Conservation (phyloP, 2,113 vertebrate genomes). For the Lagopus leucura region DNA sequence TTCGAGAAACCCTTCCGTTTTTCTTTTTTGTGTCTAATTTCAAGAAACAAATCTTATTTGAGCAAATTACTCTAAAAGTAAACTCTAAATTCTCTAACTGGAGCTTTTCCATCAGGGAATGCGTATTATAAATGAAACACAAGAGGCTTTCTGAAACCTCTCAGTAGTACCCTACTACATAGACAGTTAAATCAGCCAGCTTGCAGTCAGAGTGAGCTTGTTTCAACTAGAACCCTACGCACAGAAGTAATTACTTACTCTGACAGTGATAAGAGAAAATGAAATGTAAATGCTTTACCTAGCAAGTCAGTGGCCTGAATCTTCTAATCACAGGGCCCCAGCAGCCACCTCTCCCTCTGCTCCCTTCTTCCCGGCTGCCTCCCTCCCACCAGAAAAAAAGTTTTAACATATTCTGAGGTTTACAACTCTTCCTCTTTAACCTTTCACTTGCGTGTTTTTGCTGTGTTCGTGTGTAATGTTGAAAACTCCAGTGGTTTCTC, state of each 20-base stretch:
- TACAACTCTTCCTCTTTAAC: not conserved
- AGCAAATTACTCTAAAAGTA: not conserved
- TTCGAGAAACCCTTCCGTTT: not conserved
- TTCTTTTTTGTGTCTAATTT: not conserved
- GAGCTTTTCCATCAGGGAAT: rapidly evolving
- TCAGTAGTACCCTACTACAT: not conserved
- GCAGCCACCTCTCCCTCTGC: not conserved
- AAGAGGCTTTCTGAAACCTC: not conserved
- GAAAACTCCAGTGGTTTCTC: not conserved
- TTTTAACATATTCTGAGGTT: not conserved
- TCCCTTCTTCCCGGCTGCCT: too few species aligned
- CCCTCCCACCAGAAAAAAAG: not conserved
- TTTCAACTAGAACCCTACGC: not conserved
- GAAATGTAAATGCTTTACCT: not conserved
- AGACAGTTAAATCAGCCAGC: not conserved
- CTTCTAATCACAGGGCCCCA: not conserved
- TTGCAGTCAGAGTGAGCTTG: not conserved
- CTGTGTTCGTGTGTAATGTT: not conserved
- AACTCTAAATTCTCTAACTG: not conserved
- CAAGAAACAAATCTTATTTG: not conserved
- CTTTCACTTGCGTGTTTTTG: not conserved
- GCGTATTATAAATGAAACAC: not conserved
- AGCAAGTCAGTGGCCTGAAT: not conserved
- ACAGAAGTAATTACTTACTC: not conserved
- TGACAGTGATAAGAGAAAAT: conserved; percentile 27